A percentile compares a stretch with the other conserved stretches of the same genome.
These are phyloP conservation scores for Campylomormyrus tamandua DNA, from an alignment of 2,113 vertebrate genomes.

Conservation along the genomic window DNA sequence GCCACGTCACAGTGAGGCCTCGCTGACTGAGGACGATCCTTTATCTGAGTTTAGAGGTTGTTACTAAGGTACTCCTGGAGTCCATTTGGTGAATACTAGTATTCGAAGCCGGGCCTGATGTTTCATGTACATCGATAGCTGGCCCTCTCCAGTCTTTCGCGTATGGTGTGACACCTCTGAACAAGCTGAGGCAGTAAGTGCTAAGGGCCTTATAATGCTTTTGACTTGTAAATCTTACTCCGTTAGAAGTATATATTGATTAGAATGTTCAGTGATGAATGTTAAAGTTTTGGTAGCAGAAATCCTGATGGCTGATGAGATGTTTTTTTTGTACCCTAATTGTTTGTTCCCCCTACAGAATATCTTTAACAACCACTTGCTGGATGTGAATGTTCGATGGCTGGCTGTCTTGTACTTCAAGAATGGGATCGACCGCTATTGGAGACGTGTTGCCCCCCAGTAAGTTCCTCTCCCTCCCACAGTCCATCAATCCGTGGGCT, in stretches of 20 bases:
- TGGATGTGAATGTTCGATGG: constrained; percentile 96
- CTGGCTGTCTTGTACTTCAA: constrained; percentile 96
- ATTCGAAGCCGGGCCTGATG: background rate
- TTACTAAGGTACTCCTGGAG: background rate
- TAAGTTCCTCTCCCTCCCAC: constrained; percentile 55
- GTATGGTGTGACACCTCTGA: background rate
- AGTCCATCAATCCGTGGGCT: constrained; percentile 19
- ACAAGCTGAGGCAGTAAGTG: background rate
- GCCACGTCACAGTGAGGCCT: background rate
- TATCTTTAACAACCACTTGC: constrained; percentile 89
- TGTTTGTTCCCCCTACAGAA: constrained; percentile 58
- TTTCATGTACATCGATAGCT: background rate
- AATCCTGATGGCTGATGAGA: background rate
- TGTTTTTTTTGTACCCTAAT: background rate
- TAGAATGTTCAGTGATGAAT: background rate
- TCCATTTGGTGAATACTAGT: background rate
- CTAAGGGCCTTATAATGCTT: background rate
- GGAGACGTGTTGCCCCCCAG: constrained; percentile 91
- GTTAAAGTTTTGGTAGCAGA: background rate
- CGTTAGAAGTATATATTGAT: background rate
- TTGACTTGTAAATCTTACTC: background rate
- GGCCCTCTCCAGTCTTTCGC: background rate
- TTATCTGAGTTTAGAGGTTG: background rate
- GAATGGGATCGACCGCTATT: constrained; percentile 97
- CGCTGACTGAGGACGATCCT: background rate